These are phyloP conservation scores for Branchellion lobata DNA, from an alignment of 2,888 invertebrate genomes.

Conservation along the genomic window DNA sequence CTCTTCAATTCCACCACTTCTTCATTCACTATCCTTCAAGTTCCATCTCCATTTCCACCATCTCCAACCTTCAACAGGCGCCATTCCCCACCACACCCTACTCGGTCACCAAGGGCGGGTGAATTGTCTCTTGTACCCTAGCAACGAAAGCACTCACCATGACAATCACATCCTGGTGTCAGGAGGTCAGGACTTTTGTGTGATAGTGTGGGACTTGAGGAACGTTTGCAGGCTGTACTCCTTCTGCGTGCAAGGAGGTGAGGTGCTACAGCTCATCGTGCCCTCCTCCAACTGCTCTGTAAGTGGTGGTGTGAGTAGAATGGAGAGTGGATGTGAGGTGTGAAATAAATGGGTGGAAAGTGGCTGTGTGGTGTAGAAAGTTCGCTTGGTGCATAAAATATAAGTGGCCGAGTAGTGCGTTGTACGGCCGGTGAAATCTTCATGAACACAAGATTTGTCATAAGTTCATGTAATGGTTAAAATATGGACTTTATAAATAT, in stretches of 20 bases:
- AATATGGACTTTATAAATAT: no score
- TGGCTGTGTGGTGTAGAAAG: no score
- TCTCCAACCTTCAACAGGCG: no score
- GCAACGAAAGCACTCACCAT: constrained; percentile 75
- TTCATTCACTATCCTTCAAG: no score
- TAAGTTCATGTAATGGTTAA: no score
- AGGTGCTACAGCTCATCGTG: constrained; percentile 88
- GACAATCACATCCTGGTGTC: constrained; percentile 71
- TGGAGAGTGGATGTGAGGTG: no score
- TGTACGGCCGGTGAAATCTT: no score
- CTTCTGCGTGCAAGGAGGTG: constrained; percentile 96
- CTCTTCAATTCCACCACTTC: no score
- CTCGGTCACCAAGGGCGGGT: constrained; percentile 86
- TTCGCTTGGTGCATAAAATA: background rate
- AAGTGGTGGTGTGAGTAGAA: constrained; percentile 54
- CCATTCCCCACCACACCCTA: constrained; percentile 52
- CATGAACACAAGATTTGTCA: no score
- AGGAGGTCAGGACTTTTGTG: constrained; percentile 95
- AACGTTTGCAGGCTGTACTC: constrained; percentile 84
- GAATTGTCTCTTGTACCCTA: constrained; percentile 90
- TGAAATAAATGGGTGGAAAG: no score
- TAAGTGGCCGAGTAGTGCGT: no score
- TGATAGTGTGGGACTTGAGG: constrained; percentile 91
- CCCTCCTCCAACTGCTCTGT: constrained; percentile 79
- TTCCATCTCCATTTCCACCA: no score